phyloP scores from a whole-genome alignment of 2,113 vertebrate species.

The Panurus biarmicus region DNA sequence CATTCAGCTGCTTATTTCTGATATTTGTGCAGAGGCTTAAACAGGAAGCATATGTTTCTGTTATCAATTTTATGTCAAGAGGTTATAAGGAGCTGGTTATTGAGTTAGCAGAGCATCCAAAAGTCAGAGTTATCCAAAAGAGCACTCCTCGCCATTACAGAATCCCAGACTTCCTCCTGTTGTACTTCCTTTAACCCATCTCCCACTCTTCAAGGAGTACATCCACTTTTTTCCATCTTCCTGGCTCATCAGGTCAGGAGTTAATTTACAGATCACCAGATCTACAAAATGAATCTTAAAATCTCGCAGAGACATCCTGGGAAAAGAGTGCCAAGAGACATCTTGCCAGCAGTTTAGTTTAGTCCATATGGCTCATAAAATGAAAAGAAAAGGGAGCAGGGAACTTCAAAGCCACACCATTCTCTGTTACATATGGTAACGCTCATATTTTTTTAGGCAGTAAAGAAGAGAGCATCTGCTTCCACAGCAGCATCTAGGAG shows the following conservation, averaged over 20 bases:
- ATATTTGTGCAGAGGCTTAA: not conserved
- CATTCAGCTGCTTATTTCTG: not conserved
- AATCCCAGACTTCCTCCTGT: slow-evolving; percentile 45
- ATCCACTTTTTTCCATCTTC: slow-evolving; percentile 66
- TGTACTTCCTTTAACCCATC: slow-evolving; percentile 65
- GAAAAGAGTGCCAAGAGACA: not conserved
- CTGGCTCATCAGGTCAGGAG: slow-evolving; percentile 65
- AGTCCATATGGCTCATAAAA: slow-evolving; percentile 17
- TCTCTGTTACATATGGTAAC: slow-evolving; percentile 25
- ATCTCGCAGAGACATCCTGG: slow-evolving; percentile 68
- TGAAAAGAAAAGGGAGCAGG: not conserved
- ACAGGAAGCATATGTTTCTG: not conserved
- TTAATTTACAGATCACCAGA: slow-evolving; percentile 71
- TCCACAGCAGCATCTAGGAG: slow-evolving; percentile 4
- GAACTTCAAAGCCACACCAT: not conserved
- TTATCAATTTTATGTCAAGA: not conserved
- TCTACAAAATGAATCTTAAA: slow-evolving; percentile 65
- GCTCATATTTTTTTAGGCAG: slow-evolving; percentile 26
- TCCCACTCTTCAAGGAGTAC: slow-evolving; percentile 50
- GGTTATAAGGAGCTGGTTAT: not conserved
- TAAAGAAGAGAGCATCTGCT: slow-evolving; percentile 25
- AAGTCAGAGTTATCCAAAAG: not conserved
- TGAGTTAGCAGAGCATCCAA: not conserved
- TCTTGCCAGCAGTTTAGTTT: slow-evolving; percentile 4
- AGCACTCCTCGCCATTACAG: slow-evolving; percentile 22